Evolutionary conservation across 2,888 invertebrate species (phyloP).

Genomic region (Pterostichus madidus): DNA sequence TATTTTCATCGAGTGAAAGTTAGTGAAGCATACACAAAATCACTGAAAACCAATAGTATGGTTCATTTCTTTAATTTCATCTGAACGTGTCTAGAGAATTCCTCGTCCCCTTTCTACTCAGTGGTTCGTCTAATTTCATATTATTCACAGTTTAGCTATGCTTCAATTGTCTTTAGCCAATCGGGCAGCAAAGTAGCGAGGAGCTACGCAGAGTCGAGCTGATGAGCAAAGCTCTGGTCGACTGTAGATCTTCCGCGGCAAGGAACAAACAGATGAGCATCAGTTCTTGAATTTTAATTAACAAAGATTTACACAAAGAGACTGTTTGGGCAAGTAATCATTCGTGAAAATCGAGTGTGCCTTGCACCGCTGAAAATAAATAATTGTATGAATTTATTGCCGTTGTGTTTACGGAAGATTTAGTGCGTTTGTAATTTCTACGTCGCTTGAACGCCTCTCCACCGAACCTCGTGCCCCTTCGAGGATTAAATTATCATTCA

Average conservation of each 20-base stretch:
- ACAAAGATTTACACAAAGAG: constrained; percentile 74
- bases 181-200: constrained; percentile 17
- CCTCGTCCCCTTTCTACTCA: constrained; percentile 56
- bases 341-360: constrained; percentile 66
- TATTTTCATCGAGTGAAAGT: constrained; percentile 20
- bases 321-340: constrained; percentile 68
- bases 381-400: constrained; percentile 67
- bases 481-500: constrained; percentile 54
- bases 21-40: constrained; percentile 25
- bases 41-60: constrained; percentile 69
- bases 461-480: constrained; percentile 26
- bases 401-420: constrained; percentile 62
- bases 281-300: constrained; percentile 73
- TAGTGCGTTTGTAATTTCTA: constrained; percentile 61
- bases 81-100: constrained; percentile 40
- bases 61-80: constrained; percentile 71
- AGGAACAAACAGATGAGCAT: constrained; percentile 67
- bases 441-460: constrained; percentile 47
- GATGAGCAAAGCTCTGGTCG: constrained; percentile 27
- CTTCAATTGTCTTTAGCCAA: constrained; percentile 65
- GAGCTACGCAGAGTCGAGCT: not conserved
- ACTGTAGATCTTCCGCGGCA: constrained; percentile 65
- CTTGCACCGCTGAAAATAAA: constrained; percentile 64
- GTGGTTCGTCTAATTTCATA: constrained; percentile 67
- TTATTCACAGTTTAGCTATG: constrained; percentile 67